Evolutionary conservation across 2,888 invertebrate genomes (phyloP), one percentile per base, ranked within the genome.

Genomic region (Rhagonycha fulva): DNA sequence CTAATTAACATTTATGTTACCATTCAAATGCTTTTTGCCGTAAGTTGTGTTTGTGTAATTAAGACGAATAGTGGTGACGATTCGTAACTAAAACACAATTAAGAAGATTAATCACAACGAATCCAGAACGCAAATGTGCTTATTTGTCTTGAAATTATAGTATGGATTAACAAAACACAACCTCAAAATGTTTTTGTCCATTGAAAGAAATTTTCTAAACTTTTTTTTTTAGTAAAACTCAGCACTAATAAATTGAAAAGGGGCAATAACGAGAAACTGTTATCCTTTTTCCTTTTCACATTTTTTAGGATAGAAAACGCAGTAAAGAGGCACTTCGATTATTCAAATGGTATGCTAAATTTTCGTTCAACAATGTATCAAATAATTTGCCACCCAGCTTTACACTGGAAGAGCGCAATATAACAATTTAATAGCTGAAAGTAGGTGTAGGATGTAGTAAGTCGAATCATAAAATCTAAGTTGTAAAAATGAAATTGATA

Each of bases 1-100:
- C 61, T 28, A 68, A 72, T 62, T 68, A 68, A 68, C 67, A 72
- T 72, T 72, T 72, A 72, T 68, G 68, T 72, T 26, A n/a, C 30
- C 30, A 68, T 28, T 68, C 61, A 61, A 68, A 24, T 63, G 12
- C 70, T 72, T 70, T 71, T 70, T 72, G 47, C 30, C 24, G 14
- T 26, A 68, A 71, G 69, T 68, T 74, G 74, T 80, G 76, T 79
- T 77, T 77, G 77, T 71, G 78, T 85, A 86, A 86, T 85, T 84
- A 85, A 86, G 85, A 86, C 84, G 85, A 85, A 86, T 86, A 84
- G 81, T 82, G 75, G 82, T 78, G 68, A 76, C 82, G 82, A 82
- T 83, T 83, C 82, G 62, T 77, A 75, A 83, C 83, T 82, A 82
- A 83, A 84, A 84, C 81, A 83, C 84, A 85, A 86, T 85, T 84